Evolutionary conservation across 2,888 invertebrate genomes (phyloP).

Genomic region (Drosophila parthenogenetica): DNA sequence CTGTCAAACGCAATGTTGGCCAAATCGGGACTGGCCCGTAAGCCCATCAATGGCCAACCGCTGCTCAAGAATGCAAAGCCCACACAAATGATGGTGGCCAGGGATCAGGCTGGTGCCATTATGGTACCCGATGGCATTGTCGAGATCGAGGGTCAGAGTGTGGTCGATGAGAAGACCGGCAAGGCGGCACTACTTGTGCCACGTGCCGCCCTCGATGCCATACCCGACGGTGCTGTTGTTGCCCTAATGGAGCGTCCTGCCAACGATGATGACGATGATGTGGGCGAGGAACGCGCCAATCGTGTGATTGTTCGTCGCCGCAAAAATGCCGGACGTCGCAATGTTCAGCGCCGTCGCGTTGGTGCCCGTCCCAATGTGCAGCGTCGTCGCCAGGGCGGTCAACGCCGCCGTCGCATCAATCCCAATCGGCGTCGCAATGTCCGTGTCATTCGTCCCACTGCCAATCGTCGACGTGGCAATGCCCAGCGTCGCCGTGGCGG

Average conservation of each 20-base stretch:
- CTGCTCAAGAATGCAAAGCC: constrained; percentile 65
- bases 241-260: constrained; percentile 76
- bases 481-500: constrained; percentile 57
- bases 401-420: constrained; percentile 34
- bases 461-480: constrained; percentile 59
- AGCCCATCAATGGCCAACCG: constrained; percentile 37
- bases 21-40: constrained; percentile 30
- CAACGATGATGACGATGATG: constrained; percentile 35
- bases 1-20: constrained; percentile 22
- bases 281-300: constrained; percentile 73
- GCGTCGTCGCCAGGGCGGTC: constrained; percentile 52
- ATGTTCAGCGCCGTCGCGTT: constrained; percentile 57
- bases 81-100: constrained; percentile 75
- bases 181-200: constrained; percentile 79
- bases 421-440: constrained; percentile 62
- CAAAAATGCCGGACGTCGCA: constrained; percentile 64
- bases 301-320: constrained; percentile 77
- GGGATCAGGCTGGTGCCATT: constrained; percentile 80
- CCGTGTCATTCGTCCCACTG: constrained; percentile 49
- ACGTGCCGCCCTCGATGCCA: constrained; percentile 77
- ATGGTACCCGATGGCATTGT: constrained; percentile 80
- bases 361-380: constrained; percentile 46
- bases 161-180: constrained; percentile 80
- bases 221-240: constrained; percentile 82
- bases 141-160: constrained; percentile 81